phyloP scores from a whole-genome alignment of 1,140 invertebrate species.

The Aphis gossypii region DNA sequence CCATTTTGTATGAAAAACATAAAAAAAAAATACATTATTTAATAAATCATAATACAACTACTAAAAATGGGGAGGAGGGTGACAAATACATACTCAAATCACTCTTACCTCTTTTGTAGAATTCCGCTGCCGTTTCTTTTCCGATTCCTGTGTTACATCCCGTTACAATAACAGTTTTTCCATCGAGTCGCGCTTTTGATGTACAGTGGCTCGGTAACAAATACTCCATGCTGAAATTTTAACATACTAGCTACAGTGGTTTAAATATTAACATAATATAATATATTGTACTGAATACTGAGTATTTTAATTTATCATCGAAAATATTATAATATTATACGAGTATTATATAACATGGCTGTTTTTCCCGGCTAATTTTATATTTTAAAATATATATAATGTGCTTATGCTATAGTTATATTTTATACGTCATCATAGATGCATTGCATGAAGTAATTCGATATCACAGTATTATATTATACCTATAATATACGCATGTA shows the following conservation, averaged over 20 bases:
- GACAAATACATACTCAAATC: not conserved
- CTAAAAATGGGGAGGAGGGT: no score
- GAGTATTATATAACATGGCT: not conserved
- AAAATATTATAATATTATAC: not conserved
- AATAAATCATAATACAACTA: no score
- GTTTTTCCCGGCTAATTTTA: not conserved
- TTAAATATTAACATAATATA: not conserved
- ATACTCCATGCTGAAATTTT: constrained; percentile 58
- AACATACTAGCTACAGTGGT: not conserved
- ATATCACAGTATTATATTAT: not conserved
- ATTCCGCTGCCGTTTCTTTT: constrained; percentile 68
- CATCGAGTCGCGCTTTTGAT: constrained; percentile 63
- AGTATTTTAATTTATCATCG: not conserved
- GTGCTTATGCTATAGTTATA: not conserved
- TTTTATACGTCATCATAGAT: not conserved
- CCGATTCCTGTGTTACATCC: constrained; percentile 72
- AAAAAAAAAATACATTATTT: no score
- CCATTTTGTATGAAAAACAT: no score
- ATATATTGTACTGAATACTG: not conserved
- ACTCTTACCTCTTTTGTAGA: constrained; percentile 66
- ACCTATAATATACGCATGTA: not conserved
- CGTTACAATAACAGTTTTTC: constrained; percentile 70
- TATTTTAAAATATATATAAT: not conserved
- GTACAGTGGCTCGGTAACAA: constrained; percentile 61
- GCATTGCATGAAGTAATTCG: not conserved